These are phyloP conservation scores for Nysson spinosus DNA, from an alignment of 2,888 invertebrate genomes.

Conservation along the genomic window DNA sequence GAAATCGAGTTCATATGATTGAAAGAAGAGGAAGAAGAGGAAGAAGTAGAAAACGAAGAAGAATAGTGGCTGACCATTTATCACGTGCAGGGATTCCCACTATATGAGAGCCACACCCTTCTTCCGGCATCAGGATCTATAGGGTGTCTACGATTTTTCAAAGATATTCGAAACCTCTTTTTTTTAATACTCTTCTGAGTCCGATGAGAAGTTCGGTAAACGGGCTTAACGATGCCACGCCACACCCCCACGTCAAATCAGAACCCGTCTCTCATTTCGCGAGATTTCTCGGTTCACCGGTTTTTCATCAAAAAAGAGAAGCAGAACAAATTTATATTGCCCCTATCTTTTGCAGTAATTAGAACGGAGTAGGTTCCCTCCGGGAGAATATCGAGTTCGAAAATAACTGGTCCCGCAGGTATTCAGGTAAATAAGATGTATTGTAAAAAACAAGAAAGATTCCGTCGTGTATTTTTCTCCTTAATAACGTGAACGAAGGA, in stretches of 20 bases:
- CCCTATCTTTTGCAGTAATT: slow-evolving; percentile 1
- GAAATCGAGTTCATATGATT: slow-evolving; percentile 17
- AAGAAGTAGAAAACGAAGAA: slow-evolving; percentile 13
- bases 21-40: slow-evolving; percentile 18
- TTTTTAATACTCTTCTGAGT: slow-evolving; percentile 24
- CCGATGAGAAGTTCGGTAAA: slow-evolving; percentile 30
- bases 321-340: slow-evolving; percentile 19
- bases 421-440: too few species aligned
- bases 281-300: slow-evolving; percentile 43
- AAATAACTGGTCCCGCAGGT: neutral
- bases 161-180: slow-evolving; percentile 36
- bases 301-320: slow-evolving; percentile 14
- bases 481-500: too few species aligned
- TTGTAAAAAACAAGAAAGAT: too few species aligned
- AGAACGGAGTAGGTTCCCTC: neutral
- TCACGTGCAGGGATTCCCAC: slow-evolving; percentile 57
- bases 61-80: slow-evolving; percentile 55
- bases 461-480: too few species aligned
- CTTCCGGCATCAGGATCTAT: slow-evolving; percentile 63
- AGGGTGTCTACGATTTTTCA: slow-evolving; percentile 39
- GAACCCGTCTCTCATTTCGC: slow-evolving; percentile 49
- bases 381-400: neutral
- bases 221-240: slow-evolving; percentile 54
- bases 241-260: slow-evolving; percentile 56
- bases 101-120: slow-evolving; percentile 60